Conservation (phyloP, 2,797 vertebrate species). For the Eidolon dupreanum region DNA sequence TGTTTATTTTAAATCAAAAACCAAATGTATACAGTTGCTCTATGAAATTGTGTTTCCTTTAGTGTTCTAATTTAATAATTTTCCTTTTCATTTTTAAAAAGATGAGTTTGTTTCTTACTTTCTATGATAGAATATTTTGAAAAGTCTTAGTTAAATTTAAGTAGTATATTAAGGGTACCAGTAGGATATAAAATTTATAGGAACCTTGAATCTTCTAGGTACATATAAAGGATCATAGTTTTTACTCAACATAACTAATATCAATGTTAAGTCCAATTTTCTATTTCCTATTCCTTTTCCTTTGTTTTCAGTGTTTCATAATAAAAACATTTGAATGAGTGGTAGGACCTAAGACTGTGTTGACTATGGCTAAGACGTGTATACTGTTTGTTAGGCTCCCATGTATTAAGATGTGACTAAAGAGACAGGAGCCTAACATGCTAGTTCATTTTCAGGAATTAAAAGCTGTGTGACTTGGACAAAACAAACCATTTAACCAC, state of each 20-base stretch:
- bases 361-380: background rate
- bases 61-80: background rate
- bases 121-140: background rate
- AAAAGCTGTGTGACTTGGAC: background rate
- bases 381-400: background rate
- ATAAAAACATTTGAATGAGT: background rate
- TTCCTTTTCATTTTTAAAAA: background rate
- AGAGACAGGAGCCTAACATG: background rate
- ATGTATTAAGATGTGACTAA: background rate
- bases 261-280: background rate
- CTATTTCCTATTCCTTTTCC: background rate
- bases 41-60: background rate
- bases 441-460: background rate
- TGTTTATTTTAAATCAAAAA: background rate
- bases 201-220: background rate
- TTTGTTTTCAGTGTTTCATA: background rate
- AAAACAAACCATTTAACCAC: background rate
- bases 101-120: background rate
- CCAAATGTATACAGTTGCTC: background rate
- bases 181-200: background rate
- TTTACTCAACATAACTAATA: background rate
- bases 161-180: background rate
- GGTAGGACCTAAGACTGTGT: background rate
- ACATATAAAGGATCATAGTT: background rate
- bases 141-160: slow-evolving; percentile 14